Conservation (phyloP, 2,113 vertebrate genomes). For the Brachypodius melanocephalos region DNA sequence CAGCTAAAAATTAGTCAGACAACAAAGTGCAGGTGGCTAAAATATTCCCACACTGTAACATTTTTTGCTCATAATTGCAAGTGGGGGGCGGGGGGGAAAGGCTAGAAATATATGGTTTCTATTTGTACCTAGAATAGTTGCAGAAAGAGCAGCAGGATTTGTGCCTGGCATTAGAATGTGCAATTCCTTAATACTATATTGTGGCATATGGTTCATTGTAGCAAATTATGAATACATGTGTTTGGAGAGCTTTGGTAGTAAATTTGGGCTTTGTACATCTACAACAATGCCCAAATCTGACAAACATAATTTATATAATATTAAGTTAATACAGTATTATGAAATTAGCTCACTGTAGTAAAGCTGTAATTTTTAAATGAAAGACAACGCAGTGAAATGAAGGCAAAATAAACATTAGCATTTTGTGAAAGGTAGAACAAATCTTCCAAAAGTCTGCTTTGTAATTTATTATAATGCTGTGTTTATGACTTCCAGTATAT, state of each 20-base stretch:
- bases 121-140: conserved; percentile 72
- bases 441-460: conserved; percentile 64
- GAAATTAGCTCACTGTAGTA: conserved; percentile 77
- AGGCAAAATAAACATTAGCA: conserved; percentile 74
- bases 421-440: conserved; percentile 73
- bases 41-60: conserved; percentile 65
- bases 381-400: conserved; percentile 62
- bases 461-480: conserved; percentile 56
- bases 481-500: conserved; percentile 62
- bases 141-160: conserved; percentile 50
- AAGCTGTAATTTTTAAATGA: conserved; percentile 78
- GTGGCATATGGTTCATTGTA: conserved; percentile 65
- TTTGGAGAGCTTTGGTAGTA: conserved; percentile 71
- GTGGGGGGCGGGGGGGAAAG: conserved; percentile 1
- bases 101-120: conserved; percentile 76
- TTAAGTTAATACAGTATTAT: conserved; percentile 78
- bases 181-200: conserved; percentile 74
- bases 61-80: conserved; percentile 74
- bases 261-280: conserved; percentile 71
- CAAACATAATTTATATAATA: conserved; percentile 77
- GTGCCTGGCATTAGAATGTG: conserved; percentile 64
- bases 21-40: conserved; percentile 69
- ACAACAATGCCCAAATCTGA: conserved; percentile 73
- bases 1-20: conserved; percentile 54
- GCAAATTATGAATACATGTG: conserved; percentile 74